Percentiles rank a stretch among this genome's conserved stretches.
Evolutionary conservation across 2,113 vertebrate genomes (phyloP).

Genomic region (Dicentrarchus labrax): DNA sequence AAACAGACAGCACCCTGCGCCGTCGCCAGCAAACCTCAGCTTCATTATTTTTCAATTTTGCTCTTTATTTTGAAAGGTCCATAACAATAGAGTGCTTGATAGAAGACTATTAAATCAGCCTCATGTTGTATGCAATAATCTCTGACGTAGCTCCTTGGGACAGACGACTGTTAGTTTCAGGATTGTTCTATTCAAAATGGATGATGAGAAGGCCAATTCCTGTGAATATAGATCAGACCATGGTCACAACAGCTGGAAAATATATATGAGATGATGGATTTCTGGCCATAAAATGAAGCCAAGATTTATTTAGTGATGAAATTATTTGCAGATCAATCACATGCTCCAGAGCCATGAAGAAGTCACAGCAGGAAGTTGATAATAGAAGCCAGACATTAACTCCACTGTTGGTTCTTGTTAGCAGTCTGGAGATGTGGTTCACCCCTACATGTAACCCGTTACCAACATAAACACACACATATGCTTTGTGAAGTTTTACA

Average conservation of each 20-base stretch:
- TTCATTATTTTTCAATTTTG: conserved; percentile 12
- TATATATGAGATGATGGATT: background rate
- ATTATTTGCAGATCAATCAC: background rate
- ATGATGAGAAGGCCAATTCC: background rate
- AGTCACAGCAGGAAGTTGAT: too few species aligned
- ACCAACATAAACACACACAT: too few species aligned
- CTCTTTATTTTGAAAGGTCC: background rate
- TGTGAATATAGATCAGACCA: background rate
- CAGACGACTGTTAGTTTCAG: background rate
- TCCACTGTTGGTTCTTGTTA: too few species aligned
- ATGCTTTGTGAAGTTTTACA: too few species aligned
- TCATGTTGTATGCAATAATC: background rate
- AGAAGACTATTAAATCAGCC: background rate
- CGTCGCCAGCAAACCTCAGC: conserved; percentile 2
- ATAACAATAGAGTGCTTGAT: background rate
- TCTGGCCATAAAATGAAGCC: too few species aligned
- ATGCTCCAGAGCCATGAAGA: too few species aligned
- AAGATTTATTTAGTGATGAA: background rate
- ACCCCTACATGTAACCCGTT: too few species aligned
- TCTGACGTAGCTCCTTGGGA: background rate
- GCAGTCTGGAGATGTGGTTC: too few species aligned
- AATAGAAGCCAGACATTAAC: too few species aligned
- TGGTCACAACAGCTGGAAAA: background rate
- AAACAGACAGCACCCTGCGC: background rate
- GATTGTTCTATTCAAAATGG: background rate